phyloP scores from a whole-genome alignment of 1,140 invertebrate species.

The Aricia agestis region DNA sequence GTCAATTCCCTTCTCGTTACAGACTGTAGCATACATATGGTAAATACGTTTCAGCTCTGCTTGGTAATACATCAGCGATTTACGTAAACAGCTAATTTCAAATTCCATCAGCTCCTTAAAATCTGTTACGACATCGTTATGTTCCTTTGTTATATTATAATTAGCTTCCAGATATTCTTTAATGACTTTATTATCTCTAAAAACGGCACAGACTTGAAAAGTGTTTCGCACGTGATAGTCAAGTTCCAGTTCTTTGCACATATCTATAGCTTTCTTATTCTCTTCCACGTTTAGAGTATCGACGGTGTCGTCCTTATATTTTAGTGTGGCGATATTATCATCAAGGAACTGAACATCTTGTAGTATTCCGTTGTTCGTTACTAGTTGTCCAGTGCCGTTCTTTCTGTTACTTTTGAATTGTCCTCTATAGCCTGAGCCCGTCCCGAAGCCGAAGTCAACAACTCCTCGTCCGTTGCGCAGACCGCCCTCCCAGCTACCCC shows the following conservation, averaged over 20 bases:
- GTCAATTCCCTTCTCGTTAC: conserved; percentile 48
- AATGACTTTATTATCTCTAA: conserved; percentile 38
- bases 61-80: conserved; percentile 67
- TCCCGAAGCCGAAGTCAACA: conserved; percentile 71
- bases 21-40: conserved; percentile 69
- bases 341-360: conserved; percentile 69
- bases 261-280: conserved; percentile 38
- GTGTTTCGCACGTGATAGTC: conserved; percentile 57
- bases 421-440: conserved; percentile 75
- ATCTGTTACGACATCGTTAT: conserved; percentile 22
- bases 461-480: conserved; percentile 73
- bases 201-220: conserved; percentile 49
- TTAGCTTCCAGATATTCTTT: conserved; percentile 56
- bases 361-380: conserved; percentile 75
- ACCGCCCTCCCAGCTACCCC: conserved; percentile 75
- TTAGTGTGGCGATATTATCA: conserved; percentile 59
- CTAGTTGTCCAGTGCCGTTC: conserved; percentile 73
- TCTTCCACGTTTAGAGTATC: conserved; percentile 18
- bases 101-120: conserved; percentile 51
- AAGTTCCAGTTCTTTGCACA: conserved; percentile 52
- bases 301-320: conserved; percentile 24
- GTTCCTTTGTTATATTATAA: conserved; percentile 25
- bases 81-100: conserved; percentile 59
- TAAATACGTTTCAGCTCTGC: conserved; percentile 70
- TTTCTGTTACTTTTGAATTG: conserved; percentile 77